phyloP scores from a whole-genome alignment of 2,113 vertebrate species.

The Platichthys stellatus region DNA sequence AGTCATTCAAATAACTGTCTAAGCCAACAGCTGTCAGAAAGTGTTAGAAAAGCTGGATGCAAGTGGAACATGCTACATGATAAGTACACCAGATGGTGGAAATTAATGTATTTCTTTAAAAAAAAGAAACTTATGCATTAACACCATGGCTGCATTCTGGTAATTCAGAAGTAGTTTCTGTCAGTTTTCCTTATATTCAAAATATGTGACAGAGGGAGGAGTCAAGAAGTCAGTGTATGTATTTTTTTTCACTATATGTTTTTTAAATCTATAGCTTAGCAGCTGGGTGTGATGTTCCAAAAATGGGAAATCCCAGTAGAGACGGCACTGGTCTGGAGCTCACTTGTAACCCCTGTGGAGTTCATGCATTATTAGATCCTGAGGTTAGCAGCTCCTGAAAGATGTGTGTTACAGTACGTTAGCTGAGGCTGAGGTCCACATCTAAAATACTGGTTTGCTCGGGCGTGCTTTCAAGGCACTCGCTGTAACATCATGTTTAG shows the following conservation, averaged over 20 bases:
- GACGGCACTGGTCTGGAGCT: constrained; percentile 58
- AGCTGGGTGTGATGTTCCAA: constrained; percentile 35
- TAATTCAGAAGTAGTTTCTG: constrained; percentile 13
- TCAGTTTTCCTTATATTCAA: constrained; percentile 36
- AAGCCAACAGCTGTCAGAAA: constrained; percentile 62
- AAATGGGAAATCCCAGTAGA: constrained; percentile 56
- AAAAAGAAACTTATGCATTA: constrained; percentile 18
- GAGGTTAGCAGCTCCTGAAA: constrained; percentile 63
- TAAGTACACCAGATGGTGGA: constrained; percentile 64
- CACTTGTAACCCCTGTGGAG: constrained; percentile 62
- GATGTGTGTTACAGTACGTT: constrained; percentile 57
- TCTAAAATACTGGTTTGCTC: constrained; percentile 50
- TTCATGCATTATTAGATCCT: constrained; percentile 60
- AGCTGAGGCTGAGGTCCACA: constrained; percentile 67
- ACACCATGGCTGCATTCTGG: constrained; percentile 18
- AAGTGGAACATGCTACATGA: constrained; percentile 54
- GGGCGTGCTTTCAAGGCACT: constrained; percentile 77
- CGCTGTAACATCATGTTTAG: constrained; percentile 80
- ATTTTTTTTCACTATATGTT: neutral
- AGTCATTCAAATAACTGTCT: constrained; percentile 57
- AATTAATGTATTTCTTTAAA: constrained; percentile 46
- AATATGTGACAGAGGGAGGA: neutral
- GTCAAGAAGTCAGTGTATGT: neutral
- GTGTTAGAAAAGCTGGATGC: constrained; percentile 47
- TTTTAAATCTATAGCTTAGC: constrained; percentile 34